Conservation (phyloP, 2,888 invertebrate species). For the Amphipoea oculea region DNA sequence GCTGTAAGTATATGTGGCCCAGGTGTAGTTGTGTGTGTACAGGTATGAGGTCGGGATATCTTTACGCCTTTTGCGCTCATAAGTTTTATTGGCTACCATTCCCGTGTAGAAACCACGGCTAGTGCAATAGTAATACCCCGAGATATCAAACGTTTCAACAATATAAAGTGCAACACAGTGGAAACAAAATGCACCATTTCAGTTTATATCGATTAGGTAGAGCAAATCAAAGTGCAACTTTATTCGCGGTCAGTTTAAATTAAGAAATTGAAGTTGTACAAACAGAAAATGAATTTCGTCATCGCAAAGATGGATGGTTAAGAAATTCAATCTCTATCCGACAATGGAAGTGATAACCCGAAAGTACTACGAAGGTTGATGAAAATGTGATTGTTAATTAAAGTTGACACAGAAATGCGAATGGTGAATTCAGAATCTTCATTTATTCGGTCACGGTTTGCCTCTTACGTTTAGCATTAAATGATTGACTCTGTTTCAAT, state of each 20-base stretch:
- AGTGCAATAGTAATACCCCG: slow-evolving; percentile 73
- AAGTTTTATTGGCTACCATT: slow-evolving; percentile 77
- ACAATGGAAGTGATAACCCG: slow-evolving; percentile 85
- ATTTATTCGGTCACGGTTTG: slow-evolving; percentile 89
- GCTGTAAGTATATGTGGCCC: slow-evolving; percentile 9
- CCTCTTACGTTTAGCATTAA: slow-evolving; percentile 89
- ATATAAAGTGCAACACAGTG: slow-evolving; percentile 56
- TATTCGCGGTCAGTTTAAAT: slow-evolving; percentile 66
- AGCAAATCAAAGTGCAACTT: slow-evolving; percentile 69
- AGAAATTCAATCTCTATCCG: slow-evolving; percentile 84
- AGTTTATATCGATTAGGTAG: slow-evolving; percentile 68
- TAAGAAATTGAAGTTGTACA: slow-evolving; percentile 78
- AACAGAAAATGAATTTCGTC: slow-evolving; percentile 80
- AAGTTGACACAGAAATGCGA: slow-evolving; percentile 90
- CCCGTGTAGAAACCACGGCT: slow-evolving; percentile 63
- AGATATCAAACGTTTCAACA: slow-evolving; percentile 74
- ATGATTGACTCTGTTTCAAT: slow-evolving; percentile 90
- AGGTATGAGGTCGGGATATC: slow-evolving; percentile 68
- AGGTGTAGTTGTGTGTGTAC: slow-evolving; percentile 41
- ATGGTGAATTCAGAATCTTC: slow-evolving; percentile 88
- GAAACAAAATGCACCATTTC: slow-evolving; percentile 62
- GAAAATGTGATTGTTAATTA: slow-evolving; percentile 90
- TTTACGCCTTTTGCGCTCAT: slow-evolving; percentile 76
- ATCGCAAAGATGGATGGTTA: slow-evolving; percentile 80
- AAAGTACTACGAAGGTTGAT: slow-evolving; percentile 84